phyloP scores from a whole-genome alignment of 23 tunicate genomes.

The Styela clava region DNA sequence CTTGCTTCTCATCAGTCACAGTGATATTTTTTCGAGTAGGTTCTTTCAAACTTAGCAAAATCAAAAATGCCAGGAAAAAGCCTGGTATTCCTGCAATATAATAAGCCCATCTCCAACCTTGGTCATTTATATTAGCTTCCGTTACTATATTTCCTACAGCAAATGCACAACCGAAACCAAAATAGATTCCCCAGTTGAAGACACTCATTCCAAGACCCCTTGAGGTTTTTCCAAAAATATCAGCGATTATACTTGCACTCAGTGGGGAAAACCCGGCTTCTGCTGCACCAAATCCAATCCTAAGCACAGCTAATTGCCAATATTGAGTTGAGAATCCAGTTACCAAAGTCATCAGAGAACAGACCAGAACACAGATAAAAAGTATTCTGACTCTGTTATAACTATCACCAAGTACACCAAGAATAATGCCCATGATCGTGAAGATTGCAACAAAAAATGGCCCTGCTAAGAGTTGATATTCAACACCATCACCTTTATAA shows the following conservation, averaged over 20 bases:
- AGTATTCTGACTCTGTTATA: slow-evolving; percentile 70
- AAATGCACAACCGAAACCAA: slow-evolving; percentile 91
- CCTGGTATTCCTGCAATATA: slow-evolving; percentile 66
- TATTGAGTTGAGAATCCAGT: slow-evolving; percentile 66
- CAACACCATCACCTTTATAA: slow-evolving; percentile 73
- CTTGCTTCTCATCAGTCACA: slow-evolving; percentile 4
- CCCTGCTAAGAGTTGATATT: slow-evolving; percentile 85
- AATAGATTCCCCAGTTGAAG: slow-evolving; percentile 93
- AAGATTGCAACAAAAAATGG: slow-evolving; percentile 88
- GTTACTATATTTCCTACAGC: slow-evolving; percentile 76
- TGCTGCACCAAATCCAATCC: slow-evolving; percentile 82
- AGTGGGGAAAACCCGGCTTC: slow-evolving; percentile 86
- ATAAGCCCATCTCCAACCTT: slow-evolving; percentile 91
- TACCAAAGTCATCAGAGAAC: slow-evolving; percentile 53
- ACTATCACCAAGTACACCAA: slow-evolving; percentile 75
- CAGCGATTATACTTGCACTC: slow-evolving; percentile 81
- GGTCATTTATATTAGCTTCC: slow-evolving; percentile 28
- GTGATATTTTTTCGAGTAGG: slow-evolving; percentile 56
- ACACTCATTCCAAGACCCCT: slow-evolving; percentile 87
- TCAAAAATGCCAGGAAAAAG: slow-evolving; percentile 45
- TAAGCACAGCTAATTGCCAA: slow-evolving; percentile 68
- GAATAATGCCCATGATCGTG: slow-evolving; percentile 68
- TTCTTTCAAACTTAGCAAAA: slow-evolving; percentile 50
- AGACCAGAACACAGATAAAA: slow-evolving; percentile 48
- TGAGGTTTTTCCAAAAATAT: slow-evolving; percentile 46